These are phyloP conservation scores for Acestrorhynchus altus DNA, from an alignment of 2,797 vertebrate genomes.

Conservation along the genomic window DNA sequence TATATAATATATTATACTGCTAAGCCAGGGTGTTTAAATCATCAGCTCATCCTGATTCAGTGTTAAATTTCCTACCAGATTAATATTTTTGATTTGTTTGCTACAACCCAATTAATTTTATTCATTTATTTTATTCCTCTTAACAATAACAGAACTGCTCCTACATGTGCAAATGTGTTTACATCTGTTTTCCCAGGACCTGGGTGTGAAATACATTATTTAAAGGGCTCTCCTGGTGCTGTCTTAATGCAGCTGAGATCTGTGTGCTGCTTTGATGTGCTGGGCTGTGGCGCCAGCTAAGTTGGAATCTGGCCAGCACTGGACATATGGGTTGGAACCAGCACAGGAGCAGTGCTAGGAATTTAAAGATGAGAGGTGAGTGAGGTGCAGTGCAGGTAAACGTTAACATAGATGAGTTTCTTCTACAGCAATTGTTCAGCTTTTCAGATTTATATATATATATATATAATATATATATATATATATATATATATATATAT, in stretches of 20 bases:
- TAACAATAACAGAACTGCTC: neutral
- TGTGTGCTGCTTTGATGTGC: conserved; percentile 54
- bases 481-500: too few relatives aligned
- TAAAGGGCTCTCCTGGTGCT: conserved; percentile 28
- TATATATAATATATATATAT: too few relatives aligned
- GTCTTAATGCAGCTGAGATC: conserved; percentile 22
- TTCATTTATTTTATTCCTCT: neutral
- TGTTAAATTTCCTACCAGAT: too few relatives aligned
- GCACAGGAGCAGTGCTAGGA: conserved; percentile 45
- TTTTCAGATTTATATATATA: neutral
- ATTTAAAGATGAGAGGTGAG: conserved; percentile 22
- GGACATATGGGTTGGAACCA: conserved; percentile 50
- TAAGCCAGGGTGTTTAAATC: too few relatives aligned
- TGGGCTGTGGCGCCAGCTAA: conserved; percentile 21
- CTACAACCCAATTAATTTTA: too few relatives aligned
- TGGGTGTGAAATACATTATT: conserved; percentile 39
- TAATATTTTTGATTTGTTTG: too few relatives aligned
- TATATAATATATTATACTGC: too few relatives aligned
- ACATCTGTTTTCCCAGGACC: conserved; percentile 18
- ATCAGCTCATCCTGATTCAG: too few relatives aligned
- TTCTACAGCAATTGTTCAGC: neutral
- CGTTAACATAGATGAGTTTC: neutral
- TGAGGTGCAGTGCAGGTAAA: conserved; percentile 8
- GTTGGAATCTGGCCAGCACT: conserved; percentile 42
- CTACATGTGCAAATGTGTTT: conserved; percentile 12